A percentile compares a stretch with the other conserved stretches of the same genome.
These are phyloP conservation scores for Euura lappo DNA, from an alignment of 1,140 invertebrate species.

Conservation along the genomic window DNA sequence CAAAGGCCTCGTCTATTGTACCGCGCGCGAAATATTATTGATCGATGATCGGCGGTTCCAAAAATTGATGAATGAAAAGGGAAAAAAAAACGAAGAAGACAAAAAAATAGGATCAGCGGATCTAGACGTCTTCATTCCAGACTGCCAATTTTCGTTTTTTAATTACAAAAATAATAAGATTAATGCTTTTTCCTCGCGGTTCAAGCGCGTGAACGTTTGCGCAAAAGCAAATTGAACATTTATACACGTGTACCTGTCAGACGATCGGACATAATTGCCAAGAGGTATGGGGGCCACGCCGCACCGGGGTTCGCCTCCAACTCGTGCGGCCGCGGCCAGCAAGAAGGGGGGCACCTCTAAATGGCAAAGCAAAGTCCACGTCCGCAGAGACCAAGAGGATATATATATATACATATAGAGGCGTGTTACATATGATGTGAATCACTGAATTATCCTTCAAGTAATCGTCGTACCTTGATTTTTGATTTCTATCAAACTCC, in stretches of 20 bases:
- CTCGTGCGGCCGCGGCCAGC: no score
- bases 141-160: constrained; percentile 28
- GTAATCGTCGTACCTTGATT: no score
- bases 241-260: constrained; percentile 37
- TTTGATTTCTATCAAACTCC: no score
- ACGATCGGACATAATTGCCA: constrained; percentile 29
- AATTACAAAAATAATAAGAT: constrained; percentile 37
- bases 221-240: constrained; percentile 33
- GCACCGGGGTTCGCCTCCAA: no score
- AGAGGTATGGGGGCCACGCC: neutral
- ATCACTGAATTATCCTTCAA: no score
- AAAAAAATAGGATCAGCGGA: no score
- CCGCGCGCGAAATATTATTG: no score
- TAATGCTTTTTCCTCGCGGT: constrained; percentile 29
- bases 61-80: neutral
- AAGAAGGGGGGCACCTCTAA: neutral
- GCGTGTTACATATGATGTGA: no score
- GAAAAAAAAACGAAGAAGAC: neutral
- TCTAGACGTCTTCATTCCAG: constrained; percentile 1
- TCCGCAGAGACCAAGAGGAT: no score
- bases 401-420: no score
- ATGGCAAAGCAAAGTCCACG: neutral
- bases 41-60: neutral
- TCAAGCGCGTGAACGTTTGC: no score
- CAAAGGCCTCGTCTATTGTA: no score